Percentiles rank a stretch among this genome's conserved stretches.
Conservation (phyloP, 1,140 invertebrate genomes). For the Schlechtendalia chinensis region DNA sequence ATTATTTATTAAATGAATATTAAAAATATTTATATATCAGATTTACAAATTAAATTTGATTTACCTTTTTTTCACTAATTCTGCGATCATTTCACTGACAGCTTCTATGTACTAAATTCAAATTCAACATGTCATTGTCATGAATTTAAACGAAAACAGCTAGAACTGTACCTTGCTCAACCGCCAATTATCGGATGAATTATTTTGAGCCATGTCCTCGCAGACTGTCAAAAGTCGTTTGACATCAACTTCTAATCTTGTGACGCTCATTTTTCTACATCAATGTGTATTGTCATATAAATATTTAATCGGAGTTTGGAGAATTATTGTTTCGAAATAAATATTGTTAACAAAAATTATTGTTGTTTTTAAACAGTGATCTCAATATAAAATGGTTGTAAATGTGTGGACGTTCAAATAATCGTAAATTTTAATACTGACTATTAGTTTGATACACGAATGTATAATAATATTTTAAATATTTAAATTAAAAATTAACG, state of each 20-base stretch:
- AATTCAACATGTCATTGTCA: not conserved
- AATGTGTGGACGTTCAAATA: too few relatives aligned
- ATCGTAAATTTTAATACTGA: not conserved
- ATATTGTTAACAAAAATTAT: too few relatives aligned
- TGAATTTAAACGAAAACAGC: not conserved
- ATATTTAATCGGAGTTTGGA: too few relatives aligned
- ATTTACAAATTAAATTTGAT: not conserved
- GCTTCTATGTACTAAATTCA: constrained; percentile 51
- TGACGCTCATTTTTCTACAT: not conserved
- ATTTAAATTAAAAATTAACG: too few relatives aligned
- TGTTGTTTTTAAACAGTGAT: too few relatives aligned
- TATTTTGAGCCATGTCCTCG: constrained; percentile 51
- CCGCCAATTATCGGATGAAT: constrained; percentile 50
- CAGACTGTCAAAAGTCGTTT: constrained; percentile 49
- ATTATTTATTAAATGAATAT: not conserved
- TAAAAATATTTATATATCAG: not conserved
- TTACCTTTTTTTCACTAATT: constrained; percentile 48
- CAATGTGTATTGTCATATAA: not conserved
- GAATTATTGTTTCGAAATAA: too few relatives aligned
- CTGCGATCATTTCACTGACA: constrained; percentile 50
- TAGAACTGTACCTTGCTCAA: constrained; percentile 44
- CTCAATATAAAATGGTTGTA: too few relatives aligned
- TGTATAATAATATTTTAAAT: too few relatives aligned
- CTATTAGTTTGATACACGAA: not conserved
- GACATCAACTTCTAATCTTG: constrained; percentile 49